Evolutionary conservation across 2,888 invertebrate genomes (phyloP), one percentile per base, ranked within the genome.

Genomic region (Tryphoninae sp.): DNA sequence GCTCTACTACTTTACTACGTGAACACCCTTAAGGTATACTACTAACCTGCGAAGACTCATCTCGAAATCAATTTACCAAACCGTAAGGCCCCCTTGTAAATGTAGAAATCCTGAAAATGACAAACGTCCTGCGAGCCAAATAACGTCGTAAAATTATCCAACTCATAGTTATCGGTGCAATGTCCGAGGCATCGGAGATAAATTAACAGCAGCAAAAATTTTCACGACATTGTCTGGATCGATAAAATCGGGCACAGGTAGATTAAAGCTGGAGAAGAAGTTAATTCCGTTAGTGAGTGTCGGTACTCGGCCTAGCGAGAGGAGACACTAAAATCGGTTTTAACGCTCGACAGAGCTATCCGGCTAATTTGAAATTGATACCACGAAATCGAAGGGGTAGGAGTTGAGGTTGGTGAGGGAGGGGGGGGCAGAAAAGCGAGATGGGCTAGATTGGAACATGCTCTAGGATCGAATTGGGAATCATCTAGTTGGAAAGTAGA

Each of bases 301-400:
- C 33, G 26, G 49, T 65, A 45, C 11, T 8, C 26, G 45, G 33
- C 13, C 2, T n/a, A 13, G 49, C 59, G 61, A 78, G 40, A 4
- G 80, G 79, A 83, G 78, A 81, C 81, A 69, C 75, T 65, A 68
- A 82, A 83, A 83, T 78, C 65, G 75, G 80, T 79, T 83, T 79
- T 82, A 82, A 83, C 81, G 77, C 77, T 79, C 69, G 81, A 69
- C 51, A 58, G 71, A 77, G 61, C 64, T 72, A 64, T 77, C 58
- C 51, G 72, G 81, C 68, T 84, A 82, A 83, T 84, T 78, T 67
- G 69, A 45, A 82, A 83, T 84, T 83, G 81, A 84, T 84, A 83
- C 78, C 61, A 69, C 53, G 73, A 55, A 55, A 68, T 68, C 67
- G 26, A 61, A 51, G n/a, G 51, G 76, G 33, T 33, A 33, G 33